Evolutionary conservation across 2,797 vertebrate species (phyloP), one percentile per base, ranked within the genome.

Genomic region (Helicolenus hilgendorfi): DNA sequence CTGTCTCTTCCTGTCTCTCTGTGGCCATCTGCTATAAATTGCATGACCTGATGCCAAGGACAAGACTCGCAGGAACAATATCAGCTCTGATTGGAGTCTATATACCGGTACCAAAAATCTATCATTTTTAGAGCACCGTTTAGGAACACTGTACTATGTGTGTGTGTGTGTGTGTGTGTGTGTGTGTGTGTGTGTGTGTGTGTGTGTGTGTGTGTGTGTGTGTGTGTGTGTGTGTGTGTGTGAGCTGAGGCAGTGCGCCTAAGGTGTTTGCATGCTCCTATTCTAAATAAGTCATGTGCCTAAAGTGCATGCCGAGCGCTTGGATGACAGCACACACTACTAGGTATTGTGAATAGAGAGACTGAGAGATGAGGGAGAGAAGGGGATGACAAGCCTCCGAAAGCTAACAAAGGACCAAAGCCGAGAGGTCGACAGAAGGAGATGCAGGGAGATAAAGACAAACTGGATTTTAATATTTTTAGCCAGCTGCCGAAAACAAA

Each of bases 1-100:
- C 80, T 11, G 65, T 84, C 88, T 90, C 83, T 72, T 86, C 77
- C 67, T 79, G 79, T 88, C 86, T 87, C 73, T 84, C 77, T 83
- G 67, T 73, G 78, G 60, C 90, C 87, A 91, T 92, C 90, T 89
- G 90, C 86, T 94, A 81, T 89, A 90, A 91, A 93, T 89, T 80
- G 88, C 60, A 73, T 86, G 92, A 92, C 90, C 85, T 49, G 9
- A 74, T 22, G 79, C 85, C 92, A 92, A 93, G 84, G 92, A 93
- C 88, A 81, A 85, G 82, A 70, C 76, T 91, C 82, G 38, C 76
- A 69, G 74, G 74, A 74, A 87, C 79, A 77, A 88, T 64, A 85
- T 84, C 72, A 75, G 74, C 82, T 73, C 45, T 56, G 71, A 82
- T 49, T 58, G 84, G 49, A 71, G 41, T 14, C 29, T 84, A 33